Conservation (phyloP, 2,797 vertebrate species). For the Mastacembelus armatus region DNA sequence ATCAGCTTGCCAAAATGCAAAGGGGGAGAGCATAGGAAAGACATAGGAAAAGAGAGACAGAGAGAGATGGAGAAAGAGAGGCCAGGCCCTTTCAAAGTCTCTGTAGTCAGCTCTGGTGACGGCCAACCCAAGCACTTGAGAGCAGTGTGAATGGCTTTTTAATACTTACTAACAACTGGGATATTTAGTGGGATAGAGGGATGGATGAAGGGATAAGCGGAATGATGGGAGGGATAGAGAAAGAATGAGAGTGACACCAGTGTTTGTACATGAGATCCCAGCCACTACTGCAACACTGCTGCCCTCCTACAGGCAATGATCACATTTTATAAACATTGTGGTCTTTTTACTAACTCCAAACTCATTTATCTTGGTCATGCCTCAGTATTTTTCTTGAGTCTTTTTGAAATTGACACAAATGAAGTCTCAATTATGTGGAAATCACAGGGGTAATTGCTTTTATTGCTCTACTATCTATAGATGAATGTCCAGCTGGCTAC, state of each 20-base stretch:
- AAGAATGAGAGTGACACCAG: constrained; percentile 64
- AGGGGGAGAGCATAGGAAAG: constrained; percentile 47
- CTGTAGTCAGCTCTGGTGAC: constrained; percentile 64
- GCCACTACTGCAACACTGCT: constrained; percentile 27
- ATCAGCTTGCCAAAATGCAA: constrained; percentile 69
- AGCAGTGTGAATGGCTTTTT: constrained; percentile 81
- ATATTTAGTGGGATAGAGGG: constrained; percentile 66
- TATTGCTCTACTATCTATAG: constrained; percentile 49
- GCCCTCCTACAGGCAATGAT: constrained; percentile 21
- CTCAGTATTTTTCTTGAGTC: constrained; percentile 64
- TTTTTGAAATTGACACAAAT: constrained; percentile 63
- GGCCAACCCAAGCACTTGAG: constrained; percentile 79
- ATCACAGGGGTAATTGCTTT: constrained; percentile 53
- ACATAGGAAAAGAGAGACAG: constrained; percentile 42
- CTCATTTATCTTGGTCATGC: constrained; percentile 64
- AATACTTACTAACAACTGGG: constrained; percentile 81
- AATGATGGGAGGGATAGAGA: constrained; percentile 46
- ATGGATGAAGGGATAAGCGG: constrained; percentile 54
- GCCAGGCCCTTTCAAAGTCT: constrained; percentile 62
- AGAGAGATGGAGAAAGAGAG: constrained; percentile 38
- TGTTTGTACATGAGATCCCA: constrained; percentile 56
- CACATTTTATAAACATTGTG: constrained; percentile 28
- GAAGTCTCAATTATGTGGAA: constrained; percentile 63
- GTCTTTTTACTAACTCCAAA: constrained; percentile 52
- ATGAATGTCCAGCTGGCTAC: constrained; percentile 63